Base-by-base conservation (phyloP, 2,797 vertebrate species). In the Alectoris magna region DNA sequence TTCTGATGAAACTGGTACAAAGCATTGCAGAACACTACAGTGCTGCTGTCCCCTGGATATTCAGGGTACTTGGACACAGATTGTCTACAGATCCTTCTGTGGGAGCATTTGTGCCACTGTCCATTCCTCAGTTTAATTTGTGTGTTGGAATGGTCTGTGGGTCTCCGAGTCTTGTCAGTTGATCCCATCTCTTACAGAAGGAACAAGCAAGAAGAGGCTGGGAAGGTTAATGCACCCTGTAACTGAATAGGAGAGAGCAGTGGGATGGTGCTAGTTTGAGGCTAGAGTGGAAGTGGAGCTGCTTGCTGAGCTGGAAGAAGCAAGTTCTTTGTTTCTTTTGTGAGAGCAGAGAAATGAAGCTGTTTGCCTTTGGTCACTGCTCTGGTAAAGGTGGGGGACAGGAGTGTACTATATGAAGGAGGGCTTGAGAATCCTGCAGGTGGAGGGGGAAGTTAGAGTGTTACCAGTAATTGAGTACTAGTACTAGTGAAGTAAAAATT, bases 11-110 rank as follows among this genome's bases (percentile, higher is more conserved):
- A 92, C 44, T 19, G 55, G 41, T 23, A 5, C 36, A 48, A 0
- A 9, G 60, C 90, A 75, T 93, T 96, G 80, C 91, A 82, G 78
- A 84, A 49, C 68, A 49, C 14, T 87, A 63, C 56, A 67, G 74
- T 82, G 58, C 85, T 95, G 58, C 80, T 93, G 0, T 58, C 39
- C 46, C 36, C 55, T 88, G 67, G 38, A 26, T 79, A 18, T 67
- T 76, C 43, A 66, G 53, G 29, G 31, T 34, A 51, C 60, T 84
- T 80, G 74, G 43, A n/a, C 23, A 34, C 64, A 82, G 95, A 74
- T 62, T 18, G n/a, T 63, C 58, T 53, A 7, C 39, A 71, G 6
- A 68, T 79, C 31, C 66, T 82, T 79, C 78, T 53, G 27, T 31
- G 92, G 58, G 69, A 82, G 27, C 22, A 14, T 27, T 90, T 76